These are phyloP conservation scores for Hozukius guyotensis DNA, from an alignment of 2,797 vertebrate genomes.

Conservation along the genomic window DNA sequence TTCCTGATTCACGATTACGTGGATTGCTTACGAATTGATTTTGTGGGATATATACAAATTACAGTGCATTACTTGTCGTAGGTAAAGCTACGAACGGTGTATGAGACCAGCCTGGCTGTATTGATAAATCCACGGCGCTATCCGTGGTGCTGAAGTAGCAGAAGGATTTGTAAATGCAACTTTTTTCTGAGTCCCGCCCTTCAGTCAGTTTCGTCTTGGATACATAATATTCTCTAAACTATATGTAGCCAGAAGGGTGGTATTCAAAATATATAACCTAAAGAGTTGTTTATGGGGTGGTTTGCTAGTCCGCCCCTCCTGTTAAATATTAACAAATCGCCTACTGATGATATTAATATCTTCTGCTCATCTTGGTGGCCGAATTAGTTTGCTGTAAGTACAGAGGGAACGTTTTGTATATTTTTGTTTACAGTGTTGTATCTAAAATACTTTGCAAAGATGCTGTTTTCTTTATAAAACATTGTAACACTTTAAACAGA, in stretches of 20 bases:
- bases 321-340: no score
- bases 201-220: neutral
- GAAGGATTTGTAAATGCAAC: neutral
- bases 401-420: no score
- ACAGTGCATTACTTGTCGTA: no score
- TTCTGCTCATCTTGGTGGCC: no score
- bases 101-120: neutral
- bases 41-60: accelerated
- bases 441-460: no score
- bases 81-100: no score
- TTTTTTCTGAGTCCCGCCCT: neutral
- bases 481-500: no score
- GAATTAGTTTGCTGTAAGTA: no score
- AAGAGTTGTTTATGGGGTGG: neutral
- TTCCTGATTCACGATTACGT: accelerated
- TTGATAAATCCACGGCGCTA: neutral
- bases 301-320: neutral
- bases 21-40: no score
- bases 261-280: neutral
- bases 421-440: no score
- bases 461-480: no score
- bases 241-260: neutral
- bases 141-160: neutral
- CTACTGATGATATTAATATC: no score
- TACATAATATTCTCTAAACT: neutral